Evolutionary conservation across 2,113 vertebrate species (phyloP), one percentile per base, ranked within the genome.

Genomic region (Heliornis fulica): DNA sequence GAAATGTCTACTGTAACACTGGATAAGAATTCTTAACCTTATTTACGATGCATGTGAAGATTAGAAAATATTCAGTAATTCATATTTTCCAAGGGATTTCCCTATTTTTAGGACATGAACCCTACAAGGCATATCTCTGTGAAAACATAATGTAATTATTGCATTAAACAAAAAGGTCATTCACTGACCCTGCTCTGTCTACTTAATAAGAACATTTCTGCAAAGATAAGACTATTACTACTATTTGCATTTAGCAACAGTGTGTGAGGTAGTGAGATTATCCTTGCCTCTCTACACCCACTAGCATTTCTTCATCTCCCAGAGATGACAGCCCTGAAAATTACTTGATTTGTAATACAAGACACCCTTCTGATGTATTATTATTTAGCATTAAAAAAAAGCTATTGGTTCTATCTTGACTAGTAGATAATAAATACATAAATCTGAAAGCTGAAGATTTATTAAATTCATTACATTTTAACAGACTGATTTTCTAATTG

Each of bases 91-190:
- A 76, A 88, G 28, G 14, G 53, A 69, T 83, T 69, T 83, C 85
- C 41, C 41, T 80, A 1, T 17, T 77, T 17, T 80, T 81, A 29
- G 10, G 43, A 80, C 36, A 54, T n/a, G 66, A 90, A 88, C 6
- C 32, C 63, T 88, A 92, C 7, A n/a, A 83, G n/a, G 50, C 25
- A 20, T 53, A 69, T 69, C 48, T 85, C 75, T 61, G 13, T 57
- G 54, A 95, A 93, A 93, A 90, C 7, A 71, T 51, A 78, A 85
- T 61, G 48, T 20, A 90, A 94, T 90, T 80, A 89, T 29, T 93
- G 68, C 54, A 74, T 89, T 89, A 90, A 92, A 94, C 63, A 80
- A 66, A 88, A 92, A 93, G 86, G 71, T 89, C 79, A 83, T 22
- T 77, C 40, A 76, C 28, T 92, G 92, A 90, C 83, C 69, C 34